Base-by-base conservation (phyloP, 2,888 invertebrate genomes). In the Hypomecis punctinalis region DNA sequence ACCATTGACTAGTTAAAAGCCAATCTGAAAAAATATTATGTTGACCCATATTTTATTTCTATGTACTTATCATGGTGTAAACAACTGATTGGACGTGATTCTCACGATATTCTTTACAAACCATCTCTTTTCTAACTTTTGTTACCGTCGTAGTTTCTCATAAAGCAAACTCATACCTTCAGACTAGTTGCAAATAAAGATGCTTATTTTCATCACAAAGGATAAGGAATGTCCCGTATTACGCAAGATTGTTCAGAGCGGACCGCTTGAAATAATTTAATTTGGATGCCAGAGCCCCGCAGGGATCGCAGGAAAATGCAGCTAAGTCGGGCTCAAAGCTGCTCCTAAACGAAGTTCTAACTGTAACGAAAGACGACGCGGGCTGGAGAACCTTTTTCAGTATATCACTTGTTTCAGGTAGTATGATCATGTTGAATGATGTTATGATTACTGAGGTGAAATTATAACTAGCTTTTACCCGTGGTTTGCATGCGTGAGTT, bases 241-340 rank as follows among this genome's bases (percentile, higher is more conserved):
- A 54, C 43, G 43, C 54, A 43, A 54, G 42, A 54, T 54, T 54
- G 43, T 35, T 42, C 36, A 43, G 54, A 45, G 35, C 11, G 54
- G 54, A 54, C 54, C 52, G 42, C 35, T 54, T 45, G 11, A 43
- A 36, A 54, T 54, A 54, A 54, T 54, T 54, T 54, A 54, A 45
- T 54, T 54, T 54, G n/a, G 36, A 54, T 54, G 54, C 54, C 43
- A 6, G 36, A 35, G 43, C 35, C 43, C 54, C 43, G 43, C 33
- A 7, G 53, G 36, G 43, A 43, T 42, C 35, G 35, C 43, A 54
- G n/a, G 35, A 54, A 54, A 54, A 54, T 54, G 54, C 54, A 54
- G 36, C 43, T n/a, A 45, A 43, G 35, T 45, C 11, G 11, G 11
- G 6, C 43, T 35, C 35, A 54, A 54, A 54, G 54, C 54, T 35